These are phyloP conservation scores for Chesias legatella DNA, from an alignment of 2,888 invertebrate genomes.

Conservation along the genomic window DNA sequence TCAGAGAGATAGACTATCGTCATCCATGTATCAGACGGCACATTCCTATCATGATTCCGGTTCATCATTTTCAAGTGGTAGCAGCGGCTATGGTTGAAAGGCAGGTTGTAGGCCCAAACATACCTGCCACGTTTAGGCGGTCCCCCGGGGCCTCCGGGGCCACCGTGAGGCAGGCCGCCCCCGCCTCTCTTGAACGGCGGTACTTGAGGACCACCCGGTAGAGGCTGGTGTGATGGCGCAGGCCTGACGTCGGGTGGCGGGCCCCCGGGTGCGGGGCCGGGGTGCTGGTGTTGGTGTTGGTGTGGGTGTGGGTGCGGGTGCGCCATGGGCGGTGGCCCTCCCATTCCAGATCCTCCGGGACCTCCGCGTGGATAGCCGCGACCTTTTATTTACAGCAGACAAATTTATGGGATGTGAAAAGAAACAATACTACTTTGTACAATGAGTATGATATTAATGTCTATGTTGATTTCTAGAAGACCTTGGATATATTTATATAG, in stretches of 20 bases:
- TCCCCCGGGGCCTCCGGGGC: constrained; percentile 58
- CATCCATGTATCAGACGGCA: constrained; percentile 77
- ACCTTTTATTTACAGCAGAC: constrained; percentile 6
- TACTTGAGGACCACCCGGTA: constrained; percentile 44
- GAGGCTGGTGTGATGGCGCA: constrained; percentile 16
- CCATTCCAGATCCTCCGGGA: constrained; percentile 32
- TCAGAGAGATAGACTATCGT: constrained; percentile 60
- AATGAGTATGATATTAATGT: neutral
- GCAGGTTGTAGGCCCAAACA: no score
- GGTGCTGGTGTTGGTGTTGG: constrained; percentile 30
- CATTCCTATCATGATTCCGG: constrained; percentile 75
- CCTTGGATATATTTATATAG: no score
- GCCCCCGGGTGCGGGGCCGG: constrained; percentile 33
- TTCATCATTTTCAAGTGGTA: constrained; percentile 54
- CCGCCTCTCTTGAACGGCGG: constrained; percentile 58
- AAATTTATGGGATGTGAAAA: no score
- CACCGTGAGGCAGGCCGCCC: constrained; percentile 57
- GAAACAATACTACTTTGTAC: neutral
- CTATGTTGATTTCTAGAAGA: no score
- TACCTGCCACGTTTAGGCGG: constrained; percentile 70
- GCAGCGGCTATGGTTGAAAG: no score
- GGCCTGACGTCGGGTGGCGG: constrained; percentile 24
- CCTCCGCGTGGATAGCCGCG: constrained; percentile 57
- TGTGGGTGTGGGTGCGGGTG: no score
- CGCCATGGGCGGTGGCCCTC: constrained; percentile 14